Base-by-base conservation (phyloP, 2,113 vertebrate genomes). In the Ictalurus furcatus region DNA sequence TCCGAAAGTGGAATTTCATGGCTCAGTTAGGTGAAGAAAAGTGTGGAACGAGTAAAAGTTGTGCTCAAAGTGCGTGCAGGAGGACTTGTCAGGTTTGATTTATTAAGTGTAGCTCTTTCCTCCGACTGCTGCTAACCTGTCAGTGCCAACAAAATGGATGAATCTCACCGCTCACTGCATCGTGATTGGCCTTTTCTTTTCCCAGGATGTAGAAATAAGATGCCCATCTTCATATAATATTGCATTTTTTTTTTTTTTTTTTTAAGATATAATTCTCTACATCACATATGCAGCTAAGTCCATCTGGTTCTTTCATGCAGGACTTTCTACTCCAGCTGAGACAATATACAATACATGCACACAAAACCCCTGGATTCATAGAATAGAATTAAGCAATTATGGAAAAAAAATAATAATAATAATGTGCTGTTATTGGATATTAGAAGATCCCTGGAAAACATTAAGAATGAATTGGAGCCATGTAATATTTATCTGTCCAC, bases 11-110 rank as follows among this genome's bases (percentile, higher is more conserved):
- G 28, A 44, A 74, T 83, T 84, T 74, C 34, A 81, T 16, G 80
- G 80, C 69, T 84, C 80, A 74, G 30, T 71, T 28, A 23, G 17
- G 80, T 44, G 80, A 76, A 54, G 44, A 87, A 78, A 83, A 86
- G 79, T 30, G 58, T 30, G 37, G 30, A 94, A 93, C 90, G 91
- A 94, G 94, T 92, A 94, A 94, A 94, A 95, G 93, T 83, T 69
- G 80, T 95, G 95, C 96, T 92, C 93, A 92, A 92, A 94, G 94
- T 95, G 94, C 92, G 90, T 94, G 94, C 92, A 93, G 94, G 94
- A 88, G 92, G 40, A 58, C 92, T 92, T 96, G 96, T 96, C 96
- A 95, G 91, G 93, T 96, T 96, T 96, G 96, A 97, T 96, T 96
- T 96, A 96, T 96, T 94, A 94, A 95, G 94, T 95, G 90, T 93